Percentiles rank a stretch among this genome's conserved stretches.
Evolutionary conservation across 2,888 invertebrate species (phyloP).

Genomic region (Tridacna crocea): DNA sequence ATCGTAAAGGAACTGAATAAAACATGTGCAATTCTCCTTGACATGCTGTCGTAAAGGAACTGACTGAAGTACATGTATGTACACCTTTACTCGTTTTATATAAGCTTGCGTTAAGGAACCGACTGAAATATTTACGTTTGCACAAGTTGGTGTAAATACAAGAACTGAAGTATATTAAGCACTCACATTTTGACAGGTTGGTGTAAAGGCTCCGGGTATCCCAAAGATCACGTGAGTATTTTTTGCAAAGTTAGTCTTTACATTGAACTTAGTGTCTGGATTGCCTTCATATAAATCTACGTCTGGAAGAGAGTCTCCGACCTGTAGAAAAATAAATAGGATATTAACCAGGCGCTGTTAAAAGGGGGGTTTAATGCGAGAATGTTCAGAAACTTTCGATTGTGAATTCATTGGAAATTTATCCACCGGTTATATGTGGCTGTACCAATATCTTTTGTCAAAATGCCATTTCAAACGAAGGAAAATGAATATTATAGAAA

Average conservation of each 20-base stretch:
- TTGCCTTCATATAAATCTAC: slow-evolving; percentile 93
- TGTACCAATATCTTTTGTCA: background rate
- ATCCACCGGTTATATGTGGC: background rate
- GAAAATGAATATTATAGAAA: no score
- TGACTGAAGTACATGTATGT: no score
- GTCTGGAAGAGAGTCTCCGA: slow-evolving; percentile 92
- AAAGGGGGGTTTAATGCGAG: no score
- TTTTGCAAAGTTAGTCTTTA: slow-evolving; percentile 89
- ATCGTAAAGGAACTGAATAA: no score
- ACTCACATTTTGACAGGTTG: slow-evolving; percentile 88
- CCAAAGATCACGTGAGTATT: slow-evolving; percentile 95
- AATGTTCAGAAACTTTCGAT: background rate
- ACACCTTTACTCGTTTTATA: no score
- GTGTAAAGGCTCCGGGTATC: slow-evolving; percentile 97
- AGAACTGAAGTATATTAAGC: background rate
- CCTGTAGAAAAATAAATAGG: slow-evolving; percentile 86
- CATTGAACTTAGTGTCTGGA: slow-evolving; percentile 94
- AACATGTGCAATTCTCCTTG: no score
- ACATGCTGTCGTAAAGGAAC: no score
- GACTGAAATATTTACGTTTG: no score
- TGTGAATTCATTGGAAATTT: background rate
- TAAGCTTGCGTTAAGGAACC: no score
- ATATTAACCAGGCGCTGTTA: background rate
- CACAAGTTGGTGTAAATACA: no score
- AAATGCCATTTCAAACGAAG: no score